A percentile compares a stretch with the other conserved stretches of the same genome.
Evolutionary conservation across 2,113 vertebrate species (phyloP).

Genomic region (Syngnathus typhle): DNA sequence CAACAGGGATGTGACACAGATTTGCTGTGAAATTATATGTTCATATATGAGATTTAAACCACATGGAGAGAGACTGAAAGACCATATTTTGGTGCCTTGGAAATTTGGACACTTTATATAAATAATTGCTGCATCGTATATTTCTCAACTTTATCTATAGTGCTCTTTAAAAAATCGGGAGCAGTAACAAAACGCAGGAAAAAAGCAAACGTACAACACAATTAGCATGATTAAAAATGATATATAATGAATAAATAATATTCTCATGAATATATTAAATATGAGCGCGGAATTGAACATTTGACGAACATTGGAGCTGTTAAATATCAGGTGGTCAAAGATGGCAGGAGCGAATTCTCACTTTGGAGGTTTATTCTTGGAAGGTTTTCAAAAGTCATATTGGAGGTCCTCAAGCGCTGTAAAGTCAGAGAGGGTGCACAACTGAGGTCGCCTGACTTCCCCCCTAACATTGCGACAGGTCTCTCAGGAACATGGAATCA

Average conservation of each 20-base stretch:
- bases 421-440: conserved; percentile 12
- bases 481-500: conserved; percentile 25
- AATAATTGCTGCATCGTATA: not conserved
- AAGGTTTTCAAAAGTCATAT: conserved; percentile 21
- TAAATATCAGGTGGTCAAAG: too few relatives aligned
- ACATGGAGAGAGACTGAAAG: not conserved
- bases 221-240: not conserved
- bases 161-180: not conserved
- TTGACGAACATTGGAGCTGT: not conserved
- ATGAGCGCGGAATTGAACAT: not conserved
- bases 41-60: conserved; percentile 3
- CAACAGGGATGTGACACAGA: not conserved
- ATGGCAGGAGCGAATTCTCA: too few relatives aligned
- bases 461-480: conserved; percentile 35
- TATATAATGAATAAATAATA: not conserved
- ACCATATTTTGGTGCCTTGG: not conserved
- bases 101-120: not conserved
- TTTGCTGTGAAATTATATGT: conserved; percentile 4
- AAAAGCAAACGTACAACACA: not conserved
- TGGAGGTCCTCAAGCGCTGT: conserved; percentile 53
- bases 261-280: not conserved
- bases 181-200: not conserved
- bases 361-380: too few relatives aligned
- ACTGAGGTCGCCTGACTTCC: conserved; percentile 33
- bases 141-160: not conserved